Conservation (phyloP, 2,888 invertebrate genomes). For the Clanis bilineata region DNA sequence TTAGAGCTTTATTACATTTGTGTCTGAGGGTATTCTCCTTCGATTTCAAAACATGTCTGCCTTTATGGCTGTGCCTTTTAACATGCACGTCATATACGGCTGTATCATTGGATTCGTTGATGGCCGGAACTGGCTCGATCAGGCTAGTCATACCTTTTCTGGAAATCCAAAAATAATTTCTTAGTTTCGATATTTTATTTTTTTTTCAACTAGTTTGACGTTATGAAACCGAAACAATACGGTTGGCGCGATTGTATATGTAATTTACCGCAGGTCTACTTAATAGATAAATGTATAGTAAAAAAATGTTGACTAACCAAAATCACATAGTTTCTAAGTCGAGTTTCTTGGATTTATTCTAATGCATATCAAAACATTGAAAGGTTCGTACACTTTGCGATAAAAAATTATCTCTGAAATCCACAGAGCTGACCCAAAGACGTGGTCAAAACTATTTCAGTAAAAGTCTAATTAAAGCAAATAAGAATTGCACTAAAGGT, state of each 20-base stretch:
- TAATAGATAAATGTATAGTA: background rate
- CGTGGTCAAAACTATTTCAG: too few species aligned
- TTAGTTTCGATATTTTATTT: background rate
- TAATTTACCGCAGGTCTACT: background rate
- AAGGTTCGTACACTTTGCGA: background rate
- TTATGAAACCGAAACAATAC: background rate
- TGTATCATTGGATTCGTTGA: constrained; percentile 32
- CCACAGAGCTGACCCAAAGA: background rate
- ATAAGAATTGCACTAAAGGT: too few species aligned
- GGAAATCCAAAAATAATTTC: constrained; percentile 34
- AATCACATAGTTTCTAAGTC: background rate
- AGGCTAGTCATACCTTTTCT: constrained; percentile 69
- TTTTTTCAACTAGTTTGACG: background rate
- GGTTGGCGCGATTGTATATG: background rate
- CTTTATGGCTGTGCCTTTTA: constrained; percentile 30
- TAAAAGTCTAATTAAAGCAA: background rate
- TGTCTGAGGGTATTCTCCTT: constrained; percentile 55
- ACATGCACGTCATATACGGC: constrained; percentile 24
- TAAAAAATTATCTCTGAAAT: background rate
- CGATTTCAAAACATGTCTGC: constrained; percentile 42
- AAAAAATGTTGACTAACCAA: background rate
- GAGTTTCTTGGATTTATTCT: background rate
- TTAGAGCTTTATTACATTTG: constrained; percentile 56
- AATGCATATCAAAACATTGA: background rate
- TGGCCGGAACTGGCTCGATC: constrained; percentile 29